Conservation (phyloP, 2,888 invertebrate species). For the Drosophila rubida region DNA sequence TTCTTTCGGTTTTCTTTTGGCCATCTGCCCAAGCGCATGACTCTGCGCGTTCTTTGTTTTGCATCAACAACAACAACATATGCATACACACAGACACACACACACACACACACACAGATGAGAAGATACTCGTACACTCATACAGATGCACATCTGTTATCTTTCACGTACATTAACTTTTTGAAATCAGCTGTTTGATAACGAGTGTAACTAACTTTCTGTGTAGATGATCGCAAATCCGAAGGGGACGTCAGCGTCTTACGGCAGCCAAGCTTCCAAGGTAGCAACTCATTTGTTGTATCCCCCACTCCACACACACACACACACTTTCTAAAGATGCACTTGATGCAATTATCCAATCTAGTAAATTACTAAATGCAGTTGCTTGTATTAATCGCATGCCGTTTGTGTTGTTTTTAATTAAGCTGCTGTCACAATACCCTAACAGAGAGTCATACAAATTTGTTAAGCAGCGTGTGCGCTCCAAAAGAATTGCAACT, state of each 20-base stretch:
- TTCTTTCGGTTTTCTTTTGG: constrained; percentile 42
- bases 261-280: constrained; percentile 84
- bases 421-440: constrained; percentile 29
- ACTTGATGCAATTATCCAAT: constrained; percentile 18
- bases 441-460: not conserved
- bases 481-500: not conserved
- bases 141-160: not conserved
- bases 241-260: constrained; percentile 83
- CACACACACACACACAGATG: not conserved
- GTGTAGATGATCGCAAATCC: constrained; percentile 84
- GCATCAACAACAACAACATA: constrained; percentile 50
- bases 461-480: not conserved
- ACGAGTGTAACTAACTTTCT: constrained; percentile 62
- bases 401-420: constrained; percentile 22
- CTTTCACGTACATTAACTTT: constrained; percentile 20
- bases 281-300: constrained; percentile 58
- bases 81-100: constrained; percentile 16
- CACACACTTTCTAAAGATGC: not conserved
- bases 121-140: not conserved
- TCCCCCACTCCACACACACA: not conserved
- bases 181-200: constrained; percentile 23
- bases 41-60: constrained; percentile 71
- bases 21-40: constrained; percentile 72
- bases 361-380: constrained; percentile 15
- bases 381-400: constrained; percentile 29